phyloP scores from a whole-genome alignment of 92 coral and sea anemone species.

The Blastomussa wellsi region DNA sequence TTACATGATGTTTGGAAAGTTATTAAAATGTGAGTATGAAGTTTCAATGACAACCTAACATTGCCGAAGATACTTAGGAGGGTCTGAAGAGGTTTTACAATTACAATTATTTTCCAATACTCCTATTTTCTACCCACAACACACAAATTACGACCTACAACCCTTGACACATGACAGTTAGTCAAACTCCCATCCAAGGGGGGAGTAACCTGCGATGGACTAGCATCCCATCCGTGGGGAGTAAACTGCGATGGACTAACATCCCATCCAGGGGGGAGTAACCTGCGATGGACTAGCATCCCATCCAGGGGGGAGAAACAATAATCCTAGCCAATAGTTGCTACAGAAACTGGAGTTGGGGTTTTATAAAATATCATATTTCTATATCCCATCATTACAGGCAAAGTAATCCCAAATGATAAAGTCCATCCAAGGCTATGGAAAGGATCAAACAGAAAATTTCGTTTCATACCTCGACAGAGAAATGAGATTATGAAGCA shows the following conservation, averaged over 20 bases:
- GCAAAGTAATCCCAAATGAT: conserved; percentile 81
- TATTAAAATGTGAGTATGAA: conserved; percentile 91
- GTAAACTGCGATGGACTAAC: no score
- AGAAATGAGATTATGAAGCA: conserved; percentile 71
- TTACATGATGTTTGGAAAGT: conserved; percentile 97
- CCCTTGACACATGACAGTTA: no score
- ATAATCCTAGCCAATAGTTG: neutral
- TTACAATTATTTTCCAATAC: no score
- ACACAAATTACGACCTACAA: no score
- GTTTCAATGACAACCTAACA: no score
- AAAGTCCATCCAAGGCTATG: conserved; percentile 89
- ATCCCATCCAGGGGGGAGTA: neutral
- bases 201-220: no score
- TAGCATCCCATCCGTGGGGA: no score
- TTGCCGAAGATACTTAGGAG: neutral
- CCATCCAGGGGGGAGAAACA: neutral
- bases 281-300: no score
- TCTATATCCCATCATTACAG: conserved; percentile 40
- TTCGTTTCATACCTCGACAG: conserved; percentile 56
- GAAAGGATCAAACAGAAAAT: conserved; percentile 84
- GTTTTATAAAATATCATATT: neutral
- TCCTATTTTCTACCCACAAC: no score
- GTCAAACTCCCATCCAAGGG: no score
- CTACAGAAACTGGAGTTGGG: no score
- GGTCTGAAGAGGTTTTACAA: no score